phyloP scores from a whole-genome alignment of 2,113 vertebrate genomes.

The Cyrtonyx montezumae region DNA sequence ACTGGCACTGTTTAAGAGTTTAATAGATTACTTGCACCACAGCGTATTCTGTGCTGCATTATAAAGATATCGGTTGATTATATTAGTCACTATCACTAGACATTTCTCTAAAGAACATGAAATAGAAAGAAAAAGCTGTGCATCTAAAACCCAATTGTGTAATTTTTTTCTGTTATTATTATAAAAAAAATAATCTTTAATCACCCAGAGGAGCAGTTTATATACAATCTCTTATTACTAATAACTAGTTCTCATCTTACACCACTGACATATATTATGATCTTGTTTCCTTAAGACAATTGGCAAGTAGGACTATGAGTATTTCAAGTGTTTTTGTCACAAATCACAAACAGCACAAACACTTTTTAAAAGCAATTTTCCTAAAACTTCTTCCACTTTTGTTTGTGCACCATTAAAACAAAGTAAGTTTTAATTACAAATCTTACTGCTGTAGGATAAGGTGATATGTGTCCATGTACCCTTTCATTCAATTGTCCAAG shows the following conservation, averaged over 20 bases:
- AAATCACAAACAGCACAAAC: background rate
- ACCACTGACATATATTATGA: background rate
- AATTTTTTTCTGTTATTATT: background rate
- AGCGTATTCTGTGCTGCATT: background rate
- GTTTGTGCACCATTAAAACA: background rate
- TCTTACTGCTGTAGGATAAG: background rate
- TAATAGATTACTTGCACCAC: background rate
- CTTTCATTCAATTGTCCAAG: background rate
- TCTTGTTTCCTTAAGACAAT: slow-evolving; percentile 6
- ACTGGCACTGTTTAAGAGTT: background rate
- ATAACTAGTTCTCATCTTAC: slow-evolving; percentile 6
- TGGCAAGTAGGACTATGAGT: background rate
- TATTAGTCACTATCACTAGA: background rate
- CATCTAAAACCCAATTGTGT: background rate
- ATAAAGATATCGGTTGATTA: background rate
- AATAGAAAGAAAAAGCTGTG: background rate
- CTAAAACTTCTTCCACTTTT: background rate
- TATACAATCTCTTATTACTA: background rate
- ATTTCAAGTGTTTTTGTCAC: background rate
- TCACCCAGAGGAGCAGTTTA: background rate
- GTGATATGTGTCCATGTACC: background rate
- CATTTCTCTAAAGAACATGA: background rate
- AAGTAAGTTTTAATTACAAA: slow-evolving; percentile 5
- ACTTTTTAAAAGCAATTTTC: background rate
- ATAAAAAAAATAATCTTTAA: background rate